Conservation (phyloP, 2,113 vertebrate species). For the Seriola rivoliana region DNA sequence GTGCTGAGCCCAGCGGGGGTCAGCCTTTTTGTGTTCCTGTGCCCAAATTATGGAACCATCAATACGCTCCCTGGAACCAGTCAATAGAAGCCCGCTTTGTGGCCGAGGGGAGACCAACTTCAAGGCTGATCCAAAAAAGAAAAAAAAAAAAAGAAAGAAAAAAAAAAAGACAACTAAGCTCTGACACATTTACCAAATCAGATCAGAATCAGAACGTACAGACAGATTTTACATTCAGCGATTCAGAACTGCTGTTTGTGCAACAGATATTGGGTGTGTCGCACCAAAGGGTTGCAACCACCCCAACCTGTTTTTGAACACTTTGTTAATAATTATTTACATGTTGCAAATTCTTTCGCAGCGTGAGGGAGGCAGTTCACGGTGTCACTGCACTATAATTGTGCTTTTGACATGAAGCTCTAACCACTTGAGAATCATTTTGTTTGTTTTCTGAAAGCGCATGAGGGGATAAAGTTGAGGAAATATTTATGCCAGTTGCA, state of each 20-base stretch:
- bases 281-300: slow-evolving; percentile 4
- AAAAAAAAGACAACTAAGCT: slow-evolving; percentile 46
- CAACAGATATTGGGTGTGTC: slow-evolving; percentile 34
- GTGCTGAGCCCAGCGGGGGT: slow-evolving; percentile 87
- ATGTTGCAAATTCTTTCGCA: slow-evolving; percentile 15
- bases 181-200: slow-evolving; percentile 78
- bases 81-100: slow-evolving; percentile 86
- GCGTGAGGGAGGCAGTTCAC: not conserved
- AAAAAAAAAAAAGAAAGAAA: slow-evolving; percentile 54
- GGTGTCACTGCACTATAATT: not conserved
- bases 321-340: slow-evolving; percentile 35
- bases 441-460: not conserved
- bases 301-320: slow-evolving; percentile 36
- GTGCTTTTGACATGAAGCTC: slow-evolving; percentile 14
- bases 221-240: slow-evolving; percentile 41
- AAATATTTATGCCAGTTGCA: not conserved
- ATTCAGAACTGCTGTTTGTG: slow-evolving; percentile 27
- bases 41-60: slow-evolving; percentile 90
- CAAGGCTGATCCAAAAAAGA: slow-evolving; percentile 80
- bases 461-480: not conserved
- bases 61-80: slow-evolving; percentile 87
- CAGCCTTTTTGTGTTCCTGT: slow-evolving; percentile 86
- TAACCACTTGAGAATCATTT: not conserved
- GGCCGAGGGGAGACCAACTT: slow-evolving; percentile 84
- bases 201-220: slow-evolving; percentile 59